Conservation (phyloP, 2,797 vertebrate genomes). For the Pseudochromis fuscus region DNA sequence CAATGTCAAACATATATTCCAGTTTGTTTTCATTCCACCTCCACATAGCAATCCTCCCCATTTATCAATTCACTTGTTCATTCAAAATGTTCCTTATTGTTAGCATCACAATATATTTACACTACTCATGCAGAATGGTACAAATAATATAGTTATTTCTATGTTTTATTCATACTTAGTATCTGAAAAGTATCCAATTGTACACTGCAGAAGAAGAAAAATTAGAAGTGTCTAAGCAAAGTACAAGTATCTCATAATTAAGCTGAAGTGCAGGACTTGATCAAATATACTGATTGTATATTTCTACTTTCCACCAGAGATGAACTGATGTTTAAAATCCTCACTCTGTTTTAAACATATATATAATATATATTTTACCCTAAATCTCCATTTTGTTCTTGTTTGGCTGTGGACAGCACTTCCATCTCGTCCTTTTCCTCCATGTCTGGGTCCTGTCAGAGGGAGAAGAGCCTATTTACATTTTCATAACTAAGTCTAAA, state of each 20-base stretch:
- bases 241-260: background rate
- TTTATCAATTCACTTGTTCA: background rate
- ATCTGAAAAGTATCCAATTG: too few relatives aligned
- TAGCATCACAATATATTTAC: too few relatives aligned
- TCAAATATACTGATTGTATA: too few relatives aligned
- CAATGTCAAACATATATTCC: background rate
- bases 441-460: conserved; percentile 56
- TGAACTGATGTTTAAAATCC: background rate
- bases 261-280: background rate
- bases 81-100: background rate
- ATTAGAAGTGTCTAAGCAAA: too few relatives aligned
- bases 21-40: too few relatives aligned
- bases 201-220: too few relatives aligned
- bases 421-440: conserved; percentile 27
- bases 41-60: too few relatives aligned
- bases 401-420: conserved; percentile 20
- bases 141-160: too few relatives aligned
- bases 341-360: background rate
- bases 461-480: conserved; percentile 5
- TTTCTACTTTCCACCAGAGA: too few relatives aligned
- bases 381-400: conserved; percentile 57
- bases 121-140: too few relatives aligned
- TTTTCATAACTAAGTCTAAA: conserved; percentile 2
- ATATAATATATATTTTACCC: conserved; percentile 48
- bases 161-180: too few relatives aligned